A percentile compares a stretch with the other conserved stretches of the same genome.
phyloP scores from a whole-genome alignment of 1,140 invertebrate genomes.

The Nephotettix cincticeps region DNA sequence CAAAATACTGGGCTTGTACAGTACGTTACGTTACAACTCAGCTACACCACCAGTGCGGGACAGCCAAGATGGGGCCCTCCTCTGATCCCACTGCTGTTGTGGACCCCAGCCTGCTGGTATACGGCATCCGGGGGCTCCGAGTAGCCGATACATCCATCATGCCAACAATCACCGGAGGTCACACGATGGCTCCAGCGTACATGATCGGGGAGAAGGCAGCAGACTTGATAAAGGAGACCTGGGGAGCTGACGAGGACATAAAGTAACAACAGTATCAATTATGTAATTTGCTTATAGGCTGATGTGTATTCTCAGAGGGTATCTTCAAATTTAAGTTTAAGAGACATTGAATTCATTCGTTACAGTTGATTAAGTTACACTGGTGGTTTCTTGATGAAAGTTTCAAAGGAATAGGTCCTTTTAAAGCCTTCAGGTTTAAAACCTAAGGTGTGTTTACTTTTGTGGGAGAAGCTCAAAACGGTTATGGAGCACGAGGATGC shows the following conservation, averaged over 20 bases:
- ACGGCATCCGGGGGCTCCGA: constrained; percentile 57
- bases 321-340: no score
- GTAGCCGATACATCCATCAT: constrained; percentile 73
- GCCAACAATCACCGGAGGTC: constrained; percentile 64
- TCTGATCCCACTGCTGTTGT: constrained; percentile 59
- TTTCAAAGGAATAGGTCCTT: no score
- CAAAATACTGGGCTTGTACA: constrained; percentile 71
- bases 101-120: constrained; percentile 56
- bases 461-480: no score
- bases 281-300: no score
- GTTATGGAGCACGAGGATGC: no score
- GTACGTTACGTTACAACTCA: constrained; percentile 49
- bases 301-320: no score
- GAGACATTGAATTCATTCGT: no score
- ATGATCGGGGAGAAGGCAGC: constrained; percentile 70
- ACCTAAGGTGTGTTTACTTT: no score
- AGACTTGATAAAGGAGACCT: constrained; percentile 63
- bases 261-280: no score
- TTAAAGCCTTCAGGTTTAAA: no score
- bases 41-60: constrained; percentile 54
- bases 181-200: constrained; percentile 66
- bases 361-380: no score
- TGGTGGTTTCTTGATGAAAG: no score
- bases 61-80: constrained; percentile 63
- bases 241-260: constrained; percentile 15